These are phyloP conservation scores for Neodontobutis hainanensis DNA, from an alignment of 2,113 vertebrate species.

Conservation along the genomic window DNA sequence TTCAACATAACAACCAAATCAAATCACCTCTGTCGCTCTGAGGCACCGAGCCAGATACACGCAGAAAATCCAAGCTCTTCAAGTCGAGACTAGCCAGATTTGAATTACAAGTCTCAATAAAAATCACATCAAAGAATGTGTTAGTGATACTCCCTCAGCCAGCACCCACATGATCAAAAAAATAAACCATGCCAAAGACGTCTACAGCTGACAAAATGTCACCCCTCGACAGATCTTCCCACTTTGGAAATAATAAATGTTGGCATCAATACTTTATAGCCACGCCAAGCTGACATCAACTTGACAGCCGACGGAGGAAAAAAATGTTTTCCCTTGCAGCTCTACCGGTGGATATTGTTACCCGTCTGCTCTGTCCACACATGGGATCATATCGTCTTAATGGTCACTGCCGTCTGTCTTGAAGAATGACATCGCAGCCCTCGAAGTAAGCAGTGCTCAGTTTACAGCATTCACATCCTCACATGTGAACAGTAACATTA, in stretches of 20 bases:
- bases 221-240: constrained; percentile 6
- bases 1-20: constrained; percentile 57
- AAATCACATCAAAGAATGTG: neutral
- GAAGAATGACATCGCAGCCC: constrained; percentile 46
- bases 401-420: constrained; percentile 53
- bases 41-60: constrained; percentile 9
- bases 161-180: too few species aligned
- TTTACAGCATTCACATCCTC: constrained; percentile 68
- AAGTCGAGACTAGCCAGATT: neutral
- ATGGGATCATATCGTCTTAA: constrained; percentile 48
- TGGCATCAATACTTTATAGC: constrained; percentile 42
- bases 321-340: neutral
- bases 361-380: constrained; percentile 14
- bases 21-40: constrained; percentile 60
- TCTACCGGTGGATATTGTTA: constrained; percentile 9
- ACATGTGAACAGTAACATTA: constrained; percentile 37
- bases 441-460: constrained; percentile 8
- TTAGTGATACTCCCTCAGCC: neutral
- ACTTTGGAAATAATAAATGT: constrained; percentile 39
- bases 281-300: constrained; percentile 1
- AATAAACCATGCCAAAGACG: neutral
- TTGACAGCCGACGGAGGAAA: constrained; percentile 12
- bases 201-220: constrained; percentile 25
- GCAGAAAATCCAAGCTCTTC: constrained; percentile 9
- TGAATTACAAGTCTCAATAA: neutral